Evolutionary conservation across 92 coral and sea anemone genomes (phyloP), one percentile per base, ranked within the genome.

Genomic region (Nematostella vectensis): DNA sequence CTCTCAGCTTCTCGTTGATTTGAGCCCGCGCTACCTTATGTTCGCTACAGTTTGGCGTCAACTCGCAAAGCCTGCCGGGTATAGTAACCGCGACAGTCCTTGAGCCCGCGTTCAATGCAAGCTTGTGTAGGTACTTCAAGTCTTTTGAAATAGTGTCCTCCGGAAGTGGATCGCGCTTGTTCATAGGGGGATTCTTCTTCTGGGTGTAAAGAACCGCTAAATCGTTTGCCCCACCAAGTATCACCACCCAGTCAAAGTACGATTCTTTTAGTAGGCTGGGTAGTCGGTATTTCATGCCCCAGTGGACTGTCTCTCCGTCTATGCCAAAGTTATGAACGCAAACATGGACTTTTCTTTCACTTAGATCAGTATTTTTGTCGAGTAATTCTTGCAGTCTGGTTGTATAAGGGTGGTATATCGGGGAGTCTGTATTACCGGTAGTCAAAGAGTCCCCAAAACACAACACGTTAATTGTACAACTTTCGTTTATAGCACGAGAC

Each of bases 161-260:
- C 1, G 37, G 36, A 11, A 16, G 25, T 4, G 11, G 11, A 28
- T 33, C 59, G 18, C 25, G 24, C 25, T 23, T 21, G 9, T 33
- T 31, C 3, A 11, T 51, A 29, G n/a, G 2, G 6, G 40, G 8
- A n/a, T 18, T 52, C 17, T 13, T 48, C 25, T 53, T 48, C 25
- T 11, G n/a, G 54, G 25, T 1, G 23, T 2, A 12, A 19, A 52
- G 1, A 3, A 40, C 53, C 26, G 50, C 24, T 38, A 87, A 44
- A 54, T 87, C 96, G 61, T 87, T 87, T 4, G 91, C 74, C 1
- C 96, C 96, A 3, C 84, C 78, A 1, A 87, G 67, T 21, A 87
- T 78, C 11, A 87, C 40, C 26, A 82, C 89, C 96, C 96, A 87
- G 29, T 65, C 75, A 55, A 72, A 87, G 8, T 63, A 43, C 16